Conservation (phyloP, 2,113 vertebrate species). For the Phyllopteryx taeniolatus region DNA sequence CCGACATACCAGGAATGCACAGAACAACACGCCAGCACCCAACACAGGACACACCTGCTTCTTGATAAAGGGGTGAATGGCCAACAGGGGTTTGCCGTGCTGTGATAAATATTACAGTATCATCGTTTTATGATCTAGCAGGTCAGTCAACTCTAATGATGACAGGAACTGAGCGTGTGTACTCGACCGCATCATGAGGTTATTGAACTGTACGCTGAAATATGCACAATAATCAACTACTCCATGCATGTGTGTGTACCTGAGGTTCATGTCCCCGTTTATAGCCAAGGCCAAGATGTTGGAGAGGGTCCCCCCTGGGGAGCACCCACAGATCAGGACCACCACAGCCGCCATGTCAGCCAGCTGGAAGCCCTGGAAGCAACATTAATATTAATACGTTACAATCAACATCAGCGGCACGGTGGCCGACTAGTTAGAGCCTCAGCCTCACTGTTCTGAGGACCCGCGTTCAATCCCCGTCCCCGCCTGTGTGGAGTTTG, state of each 20-base stretch:
- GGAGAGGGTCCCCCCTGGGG: slow-evolving; percentile 78
- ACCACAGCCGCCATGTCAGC: slow-evolving; percentile 61
- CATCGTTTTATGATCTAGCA: slow-evolving; percentile 8
- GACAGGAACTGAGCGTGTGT: not conserved
- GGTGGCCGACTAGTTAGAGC: too few relatives aligned
- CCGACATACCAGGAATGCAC: slow-evolving; percentile 27
- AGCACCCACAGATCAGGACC: slow-evolving; percentile 82
- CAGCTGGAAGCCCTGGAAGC: slow-evolving; percentile 65
- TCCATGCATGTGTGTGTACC: slow-evolving; percentile 54
- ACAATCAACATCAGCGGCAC: not conserved
- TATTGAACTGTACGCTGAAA: slow-evolving; percentile 1
- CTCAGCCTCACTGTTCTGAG: too few relatives aligned
- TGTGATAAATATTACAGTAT: slow-evolving; percentile 2
- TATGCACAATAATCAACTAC: not conserved
- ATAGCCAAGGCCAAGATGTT: slow-evolving; percentile 77
- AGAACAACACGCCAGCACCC: not conserved
- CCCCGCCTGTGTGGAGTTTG: too few relatives aligned
- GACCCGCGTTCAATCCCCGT: too few relatives aligned
- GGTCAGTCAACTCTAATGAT: slow-evolving; percentile 22
- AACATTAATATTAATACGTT: not conserved
- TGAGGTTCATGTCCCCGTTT: slow-evolving; percentile 84
- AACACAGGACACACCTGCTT: not conserved
- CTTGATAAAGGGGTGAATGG: slow-evolving; percentile 18
- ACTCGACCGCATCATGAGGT: not conserved
- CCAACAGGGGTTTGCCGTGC: not conserved